phyloP scores from a whole-genome alignment of 2,888 invertebrate species.

The Agriotes lineatus region DNA sequence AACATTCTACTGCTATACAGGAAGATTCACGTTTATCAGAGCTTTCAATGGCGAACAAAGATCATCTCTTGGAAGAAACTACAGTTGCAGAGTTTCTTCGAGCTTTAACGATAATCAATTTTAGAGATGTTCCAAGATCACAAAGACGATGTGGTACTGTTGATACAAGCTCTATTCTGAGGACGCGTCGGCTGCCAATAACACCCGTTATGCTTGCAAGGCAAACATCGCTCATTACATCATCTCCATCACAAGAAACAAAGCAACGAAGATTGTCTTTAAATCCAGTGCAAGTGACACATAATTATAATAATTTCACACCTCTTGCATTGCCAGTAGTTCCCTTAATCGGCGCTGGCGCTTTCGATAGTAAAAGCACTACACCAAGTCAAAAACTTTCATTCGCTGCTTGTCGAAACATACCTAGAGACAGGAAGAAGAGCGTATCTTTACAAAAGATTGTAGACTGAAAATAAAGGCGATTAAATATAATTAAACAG shows the following conservation, averaged over 20 bases:
- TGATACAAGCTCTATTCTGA: constrained; percentile 56
- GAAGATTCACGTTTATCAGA: background rate
- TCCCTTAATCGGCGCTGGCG: too few relatives aligned
- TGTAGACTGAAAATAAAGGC: too few relatives aligned
- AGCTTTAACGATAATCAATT: constrained; percentile 76
- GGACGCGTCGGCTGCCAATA: constrained; percentile 14
- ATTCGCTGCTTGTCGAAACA: too few relatives aligned
- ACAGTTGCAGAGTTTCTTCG: constrained; percentile 85
- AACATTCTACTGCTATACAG: too few relatives aligned
- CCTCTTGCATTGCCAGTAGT: too few relatives aligned
- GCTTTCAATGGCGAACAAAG: constrained; percentile 67
- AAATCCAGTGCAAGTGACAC: too few relatives aligned
- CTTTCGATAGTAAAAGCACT: too few relatives aligned
- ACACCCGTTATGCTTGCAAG: constrained; percentile 9
- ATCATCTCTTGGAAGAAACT: constrained; percentile 73
- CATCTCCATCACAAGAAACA: constrained; percentile 16
- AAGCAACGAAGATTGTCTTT: constrained; percentile 58
- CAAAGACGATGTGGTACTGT: constrained; percentile 69
- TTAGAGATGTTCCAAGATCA: constrained; percentile 51
- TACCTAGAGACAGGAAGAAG: too few relatives aligned
- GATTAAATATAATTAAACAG: too few relatives aligned
- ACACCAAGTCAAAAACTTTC: too few relatives aligned
- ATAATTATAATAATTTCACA: too few relatives aligned
- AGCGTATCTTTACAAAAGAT: too few relatives aligned
- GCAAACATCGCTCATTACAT: constrained; percentile 45